Evolutionary conservation across 2,797 vertebrate genomes (phyloP), one percentile per base, ranked within the genome.

Genomic region (Melanotaenia boesemani): DNA sequence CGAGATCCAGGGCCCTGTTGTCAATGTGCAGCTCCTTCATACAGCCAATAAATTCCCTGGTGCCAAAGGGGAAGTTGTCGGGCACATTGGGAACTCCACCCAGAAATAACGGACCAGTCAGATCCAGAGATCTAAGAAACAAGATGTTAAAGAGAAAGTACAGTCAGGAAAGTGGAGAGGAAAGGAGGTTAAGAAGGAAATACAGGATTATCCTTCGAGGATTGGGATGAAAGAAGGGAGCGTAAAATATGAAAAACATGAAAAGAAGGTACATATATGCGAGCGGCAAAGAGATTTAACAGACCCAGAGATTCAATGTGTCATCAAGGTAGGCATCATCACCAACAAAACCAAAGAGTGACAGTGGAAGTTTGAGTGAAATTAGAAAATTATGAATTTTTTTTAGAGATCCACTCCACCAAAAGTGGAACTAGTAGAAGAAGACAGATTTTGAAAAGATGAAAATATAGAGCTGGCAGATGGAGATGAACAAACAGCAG

Each of bases 31-130:
- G 94, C 81, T 99, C 97, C 88, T 96, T 96, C 96, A 99, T 98
- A 76, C 98, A 99, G 70, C 98, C 98, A 3, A 97, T 95, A 84
- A 99, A 99, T 89, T 98, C 97, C 63, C 97, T 95, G 81, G 96
- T 95, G 68, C 95, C 92, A 72, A 99, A 96, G 0, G 97, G 97
- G 81, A 99, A 99, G 93, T 98, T 98, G 89, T 98, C 98, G 0
- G 97, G 97, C 55, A 99, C 95, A 65, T 99, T 98, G 76, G 98
- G 98, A 67, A 99, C 97, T 50, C 98, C 98, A 5, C 98, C 98
- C 24, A 99, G 93, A 85, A 99, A 95, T 77, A 95, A 88, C 0
- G 95, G 95, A 8, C 94, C 95, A 3, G 95, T 95, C 72, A 96
- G 86, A 74, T 95, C 94, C 76, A 96, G 83, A 85, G 95, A 95